A percentile compares a stretch with the other conserved stretches of the same genome.
Evolutionary conservation across 2,113 vertebrate genomes (phyloP).

Genomic region (Spheniscus mendiculus): DNA sequence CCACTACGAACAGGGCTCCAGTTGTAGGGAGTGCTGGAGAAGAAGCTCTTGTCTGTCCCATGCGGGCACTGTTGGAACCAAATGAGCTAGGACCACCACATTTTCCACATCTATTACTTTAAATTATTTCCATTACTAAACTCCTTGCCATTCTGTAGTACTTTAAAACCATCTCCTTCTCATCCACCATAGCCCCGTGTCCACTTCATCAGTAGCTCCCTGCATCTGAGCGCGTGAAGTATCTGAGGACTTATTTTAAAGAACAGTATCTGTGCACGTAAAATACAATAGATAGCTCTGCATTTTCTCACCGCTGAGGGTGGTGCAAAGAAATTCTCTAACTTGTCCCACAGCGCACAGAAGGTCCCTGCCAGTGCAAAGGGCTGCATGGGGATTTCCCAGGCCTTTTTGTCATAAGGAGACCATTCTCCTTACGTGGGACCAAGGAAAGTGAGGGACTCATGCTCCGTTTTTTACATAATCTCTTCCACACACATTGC

Average conservation of each 20-base stretch:
- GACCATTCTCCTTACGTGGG: background rate
- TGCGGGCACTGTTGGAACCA: background rate
- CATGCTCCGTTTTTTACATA: accelerated
- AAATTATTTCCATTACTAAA: background rate
- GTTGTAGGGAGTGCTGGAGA: background rate
- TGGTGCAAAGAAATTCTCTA: background rate
- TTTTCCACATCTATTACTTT: background rate
- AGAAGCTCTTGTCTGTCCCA: background rate
- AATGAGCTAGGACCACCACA: background rate
- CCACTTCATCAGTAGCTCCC: background rate
- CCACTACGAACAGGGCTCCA: background rate
- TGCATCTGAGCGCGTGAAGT: background rate
- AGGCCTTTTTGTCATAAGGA: background rate
- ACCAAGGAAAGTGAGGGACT: background rate
- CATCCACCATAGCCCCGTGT: background rate
- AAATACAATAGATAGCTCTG: background rate
- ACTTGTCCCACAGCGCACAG: background rate
- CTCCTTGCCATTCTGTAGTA: background rate
- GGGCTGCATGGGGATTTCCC: background rate
- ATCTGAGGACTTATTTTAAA: background rate
- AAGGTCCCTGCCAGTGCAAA: background rate
- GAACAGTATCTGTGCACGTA: no score
- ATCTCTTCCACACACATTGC: background rate
- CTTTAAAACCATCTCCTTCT: background rate
- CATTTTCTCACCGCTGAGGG: background rate